phyloP scores from a whole-genome alignment of 2,888 invertebrate genomes.

The Chrysolina americana region DNA sequence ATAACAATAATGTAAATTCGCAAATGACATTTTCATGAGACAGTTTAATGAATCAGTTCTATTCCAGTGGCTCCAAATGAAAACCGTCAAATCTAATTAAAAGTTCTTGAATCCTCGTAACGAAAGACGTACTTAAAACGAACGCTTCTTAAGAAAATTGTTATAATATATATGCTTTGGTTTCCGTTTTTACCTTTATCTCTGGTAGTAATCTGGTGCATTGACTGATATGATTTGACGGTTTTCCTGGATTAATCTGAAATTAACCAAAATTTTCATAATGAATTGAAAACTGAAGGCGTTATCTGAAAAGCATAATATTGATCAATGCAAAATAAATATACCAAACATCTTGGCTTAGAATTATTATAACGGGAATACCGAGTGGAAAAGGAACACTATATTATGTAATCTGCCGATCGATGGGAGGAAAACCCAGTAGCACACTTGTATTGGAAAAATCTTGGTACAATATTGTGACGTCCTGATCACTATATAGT shows the following conservation, averaged over 20 bases:
- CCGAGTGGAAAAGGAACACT: neutral
- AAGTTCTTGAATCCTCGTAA: constrained; percentile 28
- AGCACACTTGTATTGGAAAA: too few relatives aligned
- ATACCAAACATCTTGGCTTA: neutral
- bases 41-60: constrained; percentile 3
- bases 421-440: too few relatives aligned
- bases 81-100: constrained; percentile 32
- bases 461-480: too few relatives aligned
- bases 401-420: too few relatives aligned
- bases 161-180: neutral
- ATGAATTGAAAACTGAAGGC: constrained; percentile 10
- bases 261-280: neutral
- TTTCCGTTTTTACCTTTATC: neutral
- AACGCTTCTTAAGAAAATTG: neutral
- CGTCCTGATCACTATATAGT: too few relatives aligned
- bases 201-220: neutral
- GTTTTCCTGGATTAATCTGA: neutral
- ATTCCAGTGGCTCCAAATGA: constrained; percentile 21
- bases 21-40: neutral
- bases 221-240: neutral
- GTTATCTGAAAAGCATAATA: neutral
- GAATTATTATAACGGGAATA: neutral
- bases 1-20: neutral
- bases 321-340: neutral
- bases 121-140: constrained; percentile 8